Evolutionary conservation across 1,140 invertebrate genomes (phyloP), one percentile per base, ranked within the genome.

Genomic region (Drosophila nigromelanica): DNA sequence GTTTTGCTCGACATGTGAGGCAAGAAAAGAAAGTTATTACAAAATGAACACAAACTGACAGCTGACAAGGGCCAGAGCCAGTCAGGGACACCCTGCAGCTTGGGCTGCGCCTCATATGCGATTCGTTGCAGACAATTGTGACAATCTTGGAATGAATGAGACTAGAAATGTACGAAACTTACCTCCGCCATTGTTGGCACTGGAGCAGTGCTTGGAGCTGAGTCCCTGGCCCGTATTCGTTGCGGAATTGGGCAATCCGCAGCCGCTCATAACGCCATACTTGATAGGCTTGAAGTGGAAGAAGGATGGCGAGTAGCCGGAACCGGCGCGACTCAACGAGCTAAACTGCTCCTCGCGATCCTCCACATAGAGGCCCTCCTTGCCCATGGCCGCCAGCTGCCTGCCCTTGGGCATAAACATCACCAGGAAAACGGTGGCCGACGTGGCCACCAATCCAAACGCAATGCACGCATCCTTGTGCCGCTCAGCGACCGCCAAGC

Each of bases 401-500:
- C 97, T 93, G 42, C 96, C 96, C 93, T 98, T 98, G 2, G 97
- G 97, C 92, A 98, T 95, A 92, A 98, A 99, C 97, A 98, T 98
- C 10, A 97, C 94, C 48, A 98, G 93, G 90, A 98, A 97, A 10
- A 98, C 95, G 8, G 97, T 94, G 1, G 95, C 94, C 27, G 97
- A 95, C 5, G 96, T 97, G 30, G 95, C 94, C 10, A 98, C 94
- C 14, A 98, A 92, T 0, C 97, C 98, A 81, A 97, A 97, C 0
- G 96, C 97, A 1, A 98, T 93, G 92, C 97, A 97, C 1, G 96
- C 97, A 90, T 98, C 97, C 51, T 96, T 95, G 80, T 96, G 95
- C 51, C 94, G 93, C 73, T 96, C 95, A 35, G 94, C 94, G 1
- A 96, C 95, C 1, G 96, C 94, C 81, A 97, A 91, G 52, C 95